Evolutionary conservation across 1,140 invertebrate genomes (phyloP).

Genomic region (Trichomalopsis sarcophagae): DNA sequence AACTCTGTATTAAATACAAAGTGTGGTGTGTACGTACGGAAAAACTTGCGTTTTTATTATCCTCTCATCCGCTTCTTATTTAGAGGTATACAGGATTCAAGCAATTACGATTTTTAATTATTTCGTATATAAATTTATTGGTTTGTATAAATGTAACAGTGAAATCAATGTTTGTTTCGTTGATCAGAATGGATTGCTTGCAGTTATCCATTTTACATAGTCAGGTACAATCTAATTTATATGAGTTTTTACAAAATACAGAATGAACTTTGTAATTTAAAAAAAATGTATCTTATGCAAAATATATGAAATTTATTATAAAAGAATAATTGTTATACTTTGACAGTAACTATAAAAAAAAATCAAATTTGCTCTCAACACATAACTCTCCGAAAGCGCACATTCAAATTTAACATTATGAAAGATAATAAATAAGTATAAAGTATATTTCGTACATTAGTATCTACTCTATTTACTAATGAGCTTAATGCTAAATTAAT

Average conservation of each 20-base stretch:
- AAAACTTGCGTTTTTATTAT: slow-evolving; percentile 43
- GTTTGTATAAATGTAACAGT: not conserved
- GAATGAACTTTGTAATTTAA: slow-evolving; percentile 3
- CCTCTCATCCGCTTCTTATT: slow-evolving; percentile 23
- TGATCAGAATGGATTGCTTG: not conserved
- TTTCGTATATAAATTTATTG: not conserved
- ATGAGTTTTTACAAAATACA: slow-evolving; percentile 10
- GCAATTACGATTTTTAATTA: not conserved
- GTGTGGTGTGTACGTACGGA: slow-evolving; percentile 62
- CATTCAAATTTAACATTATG: slow-evolving; percentile 13
- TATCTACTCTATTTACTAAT: slow-evolving; percentile 42
- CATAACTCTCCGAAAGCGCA: slow-evolving; percentile 6
- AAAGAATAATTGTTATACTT: slow-evolving; percentile 23
- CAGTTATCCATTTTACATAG: not conserved
- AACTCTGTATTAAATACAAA: slow-evolving; percentile 66
- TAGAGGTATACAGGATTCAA: not conserved
- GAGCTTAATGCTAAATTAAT: slow-evolving; percentile 39
- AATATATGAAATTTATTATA: slow-evolving; percentile 43
- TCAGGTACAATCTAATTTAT: slow-evolving; percentile 28
- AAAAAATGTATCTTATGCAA: slow-evolving; percentile 38
- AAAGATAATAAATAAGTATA: slow-evolving; percentile 40
- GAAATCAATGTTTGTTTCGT: not conserved
- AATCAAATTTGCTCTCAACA: slow-evolving; percentile 27
- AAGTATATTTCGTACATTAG: slow-evolving; percentile 40
- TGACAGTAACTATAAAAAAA: not conserved